Evolutionary conservation across 2,888 invertebrate genomes (phyloP), one percentile per base, ranked within the genome.

Genomic region (Athrips mouffetella): DNA sequence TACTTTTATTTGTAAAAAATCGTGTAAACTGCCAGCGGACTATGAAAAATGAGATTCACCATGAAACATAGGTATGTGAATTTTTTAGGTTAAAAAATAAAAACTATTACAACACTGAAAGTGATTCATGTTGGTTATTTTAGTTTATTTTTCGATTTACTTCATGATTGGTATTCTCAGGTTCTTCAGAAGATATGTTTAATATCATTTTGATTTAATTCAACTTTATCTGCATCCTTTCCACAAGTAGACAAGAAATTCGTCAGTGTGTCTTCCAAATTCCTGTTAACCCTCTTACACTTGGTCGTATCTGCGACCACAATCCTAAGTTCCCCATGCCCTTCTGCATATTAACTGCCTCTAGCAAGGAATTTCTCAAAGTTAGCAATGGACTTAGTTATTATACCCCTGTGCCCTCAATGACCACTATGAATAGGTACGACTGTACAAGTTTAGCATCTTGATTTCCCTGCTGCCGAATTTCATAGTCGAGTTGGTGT

Each of bases 401-500:
- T 64, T 63, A 65, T 54, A 51, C 76, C 71, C 73, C 54, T 54
- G 52, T 54, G 48, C 49, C 42, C 65, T 59, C 61, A 65, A 62
- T 71, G 70, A 70, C 74, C 73, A 71, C 68, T 65, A 63, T 63
- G 59, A 70, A 57, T 67, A 49, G 62, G 58, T 66, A 64, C 67
- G 76, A 80, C 73, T 78, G 58, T 66, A 64, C 67, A 76, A 80
- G 74, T 78, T 80, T 71, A 63, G 60, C 73, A 73, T 80, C 79
- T 83, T 80, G 81, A 85, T 85, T 84, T 85, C 85, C 85, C 84
- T 57, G 66, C 67, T 73, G 85, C 70, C 78, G 58, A 78, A 82
- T 83, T 80, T 76, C 66, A 68, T 67, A 67, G 67, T 68, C 76
- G 57, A 61, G 60, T 63, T 53, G 59, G 62, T 48, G 50, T 44